Conservation (phyloP, 2,113 vertebrate species). For the Carlito syrichta region DNA sequence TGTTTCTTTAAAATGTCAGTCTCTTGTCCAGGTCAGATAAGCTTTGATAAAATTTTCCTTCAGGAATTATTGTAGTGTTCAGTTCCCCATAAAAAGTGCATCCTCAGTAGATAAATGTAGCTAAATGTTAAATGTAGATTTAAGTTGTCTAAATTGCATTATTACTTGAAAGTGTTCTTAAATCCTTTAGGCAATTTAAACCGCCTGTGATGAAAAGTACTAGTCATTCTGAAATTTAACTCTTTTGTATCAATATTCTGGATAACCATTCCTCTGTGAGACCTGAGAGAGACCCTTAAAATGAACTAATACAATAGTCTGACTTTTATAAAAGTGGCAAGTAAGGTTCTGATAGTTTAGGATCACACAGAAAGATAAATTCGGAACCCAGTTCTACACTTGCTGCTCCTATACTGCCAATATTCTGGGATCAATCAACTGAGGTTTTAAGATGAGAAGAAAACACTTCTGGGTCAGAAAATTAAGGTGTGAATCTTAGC, state of each 20-base stretch:
- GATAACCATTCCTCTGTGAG: neutral
- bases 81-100: neutral
- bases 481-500: neutral
- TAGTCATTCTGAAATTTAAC: slow-evolving; percentile 27
- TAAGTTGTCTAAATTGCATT: slow-evolving; percentile 31
- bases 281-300: neutral
- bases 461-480: neutral
- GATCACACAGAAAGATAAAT: neutral
- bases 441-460: neutral
- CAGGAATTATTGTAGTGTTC: slow-evolving; percentile 21
- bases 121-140: slow-evolving; percentile 39
- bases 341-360: neutral
- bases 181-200: slow-evolving; percentile 46
- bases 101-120: slow-evolving; percentile 5
- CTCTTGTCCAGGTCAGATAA: slow-evolving; percentile 7
- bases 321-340: neutral
- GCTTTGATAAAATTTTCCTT: slow-evolving; percentile 25
- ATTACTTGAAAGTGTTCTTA: slow-evolving; percentile 51
- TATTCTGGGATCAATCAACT: neutral
- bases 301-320: neutral
- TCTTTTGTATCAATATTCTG: neutral
- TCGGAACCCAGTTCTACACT: neutral
- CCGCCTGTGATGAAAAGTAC: neutral
- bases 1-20: slow-evolving; percentile 6
- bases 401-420: neutral